Base-by-base conservation (phyloP, 2,797 vertebrate species). In the Anguilla pacifica region DNA sequence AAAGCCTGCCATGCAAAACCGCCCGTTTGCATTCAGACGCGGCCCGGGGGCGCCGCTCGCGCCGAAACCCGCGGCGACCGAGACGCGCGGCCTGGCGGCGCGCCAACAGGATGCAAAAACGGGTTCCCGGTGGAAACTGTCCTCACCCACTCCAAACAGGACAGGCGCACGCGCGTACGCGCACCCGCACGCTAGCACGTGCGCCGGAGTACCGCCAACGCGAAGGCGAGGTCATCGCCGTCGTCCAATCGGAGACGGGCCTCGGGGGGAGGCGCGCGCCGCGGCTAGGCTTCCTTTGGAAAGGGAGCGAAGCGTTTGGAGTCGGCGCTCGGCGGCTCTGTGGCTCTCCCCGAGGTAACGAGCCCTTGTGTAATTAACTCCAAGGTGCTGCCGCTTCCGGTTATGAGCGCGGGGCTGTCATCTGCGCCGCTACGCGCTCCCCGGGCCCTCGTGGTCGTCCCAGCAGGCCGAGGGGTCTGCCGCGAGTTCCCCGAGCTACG, bases 61-160 rank as follows among this genome's bases (percentile, higher is more conserved):
- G 87, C 89, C 77, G 51, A 86, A 46, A 39, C 59, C 25, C 86
- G 49, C 15, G 53, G 55, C 28, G 31, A 17, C 83, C 61, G 15
- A 70, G 64, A 87, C 51, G 51, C 10, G 22, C 79, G 35, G 39
- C n/a, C 31, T 43, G 35, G 22, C 82, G 55, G 85, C 77, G 57
- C 6, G 46, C 3, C 61, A 46, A 6, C 39, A 85, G 55, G 22
- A 91, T 90, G 91, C 88, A 89, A 90, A 67, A 91, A 87, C 85
- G 74, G 64, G 39, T 79, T 89, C 86, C 79, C 59, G 64, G 46
- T 87, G 85, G 88, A 90, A 90, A 84, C 53, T 43, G 31, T 49
- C 67, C 79, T 22, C 49, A 11, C 25, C 19, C 19, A 17, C 81
- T 53, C 11, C n/a, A 22, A 86, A 79, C 85, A 81, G 55, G 28